phyloP scores from a whole-genome alignment of 2,888 invertebrate species.

The Cremastinae sp. region DNA sequence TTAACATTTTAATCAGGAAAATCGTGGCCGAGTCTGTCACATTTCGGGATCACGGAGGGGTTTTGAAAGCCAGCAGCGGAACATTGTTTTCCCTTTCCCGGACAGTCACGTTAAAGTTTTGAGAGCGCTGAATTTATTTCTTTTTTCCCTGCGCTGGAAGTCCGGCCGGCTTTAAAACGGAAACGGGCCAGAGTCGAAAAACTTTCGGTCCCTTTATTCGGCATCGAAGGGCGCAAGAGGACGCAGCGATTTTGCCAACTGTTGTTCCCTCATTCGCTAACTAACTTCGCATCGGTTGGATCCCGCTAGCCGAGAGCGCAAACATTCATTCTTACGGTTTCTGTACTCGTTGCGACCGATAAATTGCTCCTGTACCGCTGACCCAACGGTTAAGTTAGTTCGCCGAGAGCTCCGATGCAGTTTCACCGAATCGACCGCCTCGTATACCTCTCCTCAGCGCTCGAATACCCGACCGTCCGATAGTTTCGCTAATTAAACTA shows the following conservation, averaged over 20 bases:
- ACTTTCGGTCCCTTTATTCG: slow-evolving; percentile 44
- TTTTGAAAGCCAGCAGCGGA: slow-evolving; percentile 46
- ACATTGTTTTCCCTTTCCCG: slow-evolving; percentile 10
- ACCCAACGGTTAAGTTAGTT: slow-evolving; percentile 78
- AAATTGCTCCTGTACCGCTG: slow-evolving; percentile 76
- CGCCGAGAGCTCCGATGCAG: slow-evolving; percentile 68
- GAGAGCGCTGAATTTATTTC: background rate
- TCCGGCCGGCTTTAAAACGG: slow-evolving; percentile 12
- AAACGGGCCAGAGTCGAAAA: no score
- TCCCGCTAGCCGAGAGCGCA: slow-evolving; percentile 9
- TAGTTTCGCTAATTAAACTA: slow-evolving; percentile 78
- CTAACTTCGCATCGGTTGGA: slow-evolving; percentile 66
- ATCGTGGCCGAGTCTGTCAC: slow-evolving; percentile 51
- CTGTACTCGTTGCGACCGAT: slow-evolving; percentile 62
- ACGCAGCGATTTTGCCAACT: slow-evolving; percentile 67
- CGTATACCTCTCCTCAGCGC: slow-evolving; percentile 46
- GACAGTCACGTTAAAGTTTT: slow-evolving; percentile 25
- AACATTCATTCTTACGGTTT: slow-evolving; percentile 8
- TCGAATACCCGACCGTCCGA: slow-evolving; percentile 53
- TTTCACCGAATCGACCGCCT: slow-evolving; percentile 55
- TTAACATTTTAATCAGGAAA: slow-evolving; percentile 77
- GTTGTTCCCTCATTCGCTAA: slow-evolving; percentile 70
- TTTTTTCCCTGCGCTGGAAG: slow-evolving; percentile 28
- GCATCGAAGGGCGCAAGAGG: slow-evolving; percentile 25
- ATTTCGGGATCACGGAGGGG: slow-evolving; percentile 29